phyloP scores from a whole-genome alignment of 2,888 invertebrate species.

The Drosophila koepferae region DNA sequence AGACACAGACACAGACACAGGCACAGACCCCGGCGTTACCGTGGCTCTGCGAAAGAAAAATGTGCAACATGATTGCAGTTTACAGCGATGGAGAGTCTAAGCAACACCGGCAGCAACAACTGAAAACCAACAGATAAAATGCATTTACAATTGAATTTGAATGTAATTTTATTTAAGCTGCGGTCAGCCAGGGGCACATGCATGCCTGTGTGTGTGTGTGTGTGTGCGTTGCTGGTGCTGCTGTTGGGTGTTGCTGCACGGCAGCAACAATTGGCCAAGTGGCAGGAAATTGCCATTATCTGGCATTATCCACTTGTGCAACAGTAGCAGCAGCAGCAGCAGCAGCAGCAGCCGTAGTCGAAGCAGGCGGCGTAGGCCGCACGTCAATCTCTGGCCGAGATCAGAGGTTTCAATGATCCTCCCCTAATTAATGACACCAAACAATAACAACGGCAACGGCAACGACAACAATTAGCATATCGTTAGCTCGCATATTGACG shows the following conservation, averaged over 20 bases:
- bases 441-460: conserved; percentile 7
- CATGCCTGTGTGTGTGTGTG: conserved; percentile 20
- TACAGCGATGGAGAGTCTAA: conserved; percentile 63
- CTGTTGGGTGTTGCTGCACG: conserved; percentile 50
- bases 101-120: conserved; percentile 49
- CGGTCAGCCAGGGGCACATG: conserved; percentile 77
- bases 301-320: conserved; percentile 82
- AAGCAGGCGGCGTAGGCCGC: conserved; percentile 64
- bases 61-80: conserved; percentile 84
- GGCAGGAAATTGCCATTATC: conserved; percentile 83
- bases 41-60: conserved; percentile 73
- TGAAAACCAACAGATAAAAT: conserved; percentile 83
- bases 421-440: conserved; percentile 77
- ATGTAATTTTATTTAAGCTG: conserved; percentile 83
- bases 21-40: conserved; percentile 15
- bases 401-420: conserved; percentile 71
- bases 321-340: conserved; percentile 57
- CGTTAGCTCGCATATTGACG: conserved; percentile 78
- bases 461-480: conserved; percentile 75
- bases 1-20: conserved; percentile 9
- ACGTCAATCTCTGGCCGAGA: conserved; percentile 71
- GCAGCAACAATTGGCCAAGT: conserved; percentile 80
- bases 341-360: conserved; percentile 37
- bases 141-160: conserved; percentile 84
- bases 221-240: conserved; percentile 19